Evolutionary conservation across 2,113 vertebrate species (phyloP), one percentile per base, ranked within the genome.

Genomic region (western clawed frog (Xenopus tropicalis)): DNA sequence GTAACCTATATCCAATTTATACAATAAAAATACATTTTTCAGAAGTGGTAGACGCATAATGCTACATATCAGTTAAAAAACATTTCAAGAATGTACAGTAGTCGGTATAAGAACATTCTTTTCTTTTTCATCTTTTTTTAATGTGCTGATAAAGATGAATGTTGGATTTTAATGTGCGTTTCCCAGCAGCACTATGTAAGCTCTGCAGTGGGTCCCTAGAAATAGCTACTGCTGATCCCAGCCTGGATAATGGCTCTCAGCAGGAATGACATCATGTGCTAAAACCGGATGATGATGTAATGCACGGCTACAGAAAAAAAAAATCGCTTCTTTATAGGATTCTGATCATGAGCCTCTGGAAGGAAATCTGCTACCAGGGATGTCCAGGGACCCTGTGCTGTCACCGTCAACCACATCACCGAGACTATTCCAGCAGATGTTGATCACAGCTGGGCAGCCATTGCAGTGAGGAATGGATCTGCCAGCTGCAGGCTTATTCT

Each of bases 241-340:
- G 81, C 81, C 79, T 79, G 85, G 88, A 91, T 88, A 92, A 90
- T 91, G 89, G 65, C 66, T 88, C 91, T 91, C 87, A 88, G 88
- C 86, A 90, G 86, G 84, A 85, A 90, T 93, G 91, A 93, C 89
- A 89, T 92, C 90, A 93, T 91, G 90, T 81, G 82, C 90, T 92
- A 91, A 93, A 93, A 92, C 86, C 85, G 90, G 91, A 82, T 78
- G 61, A 86, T 93, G 92, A 93, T 91, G 91, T 93, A 91, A 93
- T 91, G 88, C 82, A 71, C 78, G 86, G 89, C 52, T 21, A 25
- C 14, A 46, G 6, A 23, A 69, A 81, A 85, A 84, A 89, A 88
- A 88, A 82, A 84, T 83, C 83, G 90, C 82, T 82, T 84, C 83
- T 37, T 3, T 7, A 37, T 37, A 2, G 29, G 29, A 37, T 37